Conservation (phyloP, 2,888 invertebrate genomes). For the Branchipolynoe longqiensis region DNA sequence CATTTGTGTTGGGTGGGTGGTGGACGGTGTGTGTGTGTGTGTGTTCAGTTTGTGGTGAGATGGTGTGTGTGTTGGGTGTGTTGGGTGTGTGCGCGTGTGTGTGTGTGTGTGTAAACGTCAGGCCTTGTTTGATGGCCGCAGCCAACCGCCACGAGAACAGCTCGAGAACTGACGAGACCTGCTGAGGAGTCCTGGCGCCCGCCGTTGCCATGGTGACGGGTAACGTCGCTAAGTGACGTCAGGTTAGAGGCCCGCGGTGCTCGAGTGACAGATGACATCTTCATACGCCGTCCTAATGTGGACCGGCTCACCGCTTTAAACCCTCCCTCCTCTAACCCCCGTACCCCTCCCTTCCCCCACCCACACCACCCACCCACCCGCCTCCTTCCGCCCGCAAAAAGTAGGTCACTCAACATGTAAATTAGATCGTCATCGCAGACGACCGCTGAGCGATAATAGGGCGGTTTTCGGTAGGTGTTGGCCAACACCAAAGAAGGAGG, state of each 20-base stretch:
- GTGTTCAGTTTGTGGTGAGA: too few species aligned
- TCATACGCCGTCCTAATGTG: slow-evolving; percentile 50
- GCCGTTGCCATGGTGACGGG: slow-evolving; percentile 23
- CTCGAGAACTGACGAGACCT: neutral
- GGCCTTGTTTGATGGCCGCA: too few species aligned
- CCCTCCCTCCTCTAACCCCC: neutral
- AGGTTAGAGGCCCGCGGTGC: slow-evolving; percentile 11
- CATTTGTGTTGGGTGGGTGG: too few species aligned
- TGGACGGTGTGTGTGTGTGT: too few species aligned
- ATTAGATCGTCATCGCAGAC: slow-evolving; percentile 4
- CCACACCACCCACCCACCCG: neutral
- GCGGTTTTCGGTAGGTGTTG: neutral
- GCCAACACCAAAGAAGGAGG: neutral
- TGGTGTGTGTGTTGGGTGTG: too few species aligned
- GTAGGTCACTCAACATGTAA: slow-evolving; percentile 48
- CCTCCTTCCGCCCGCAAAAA: neutral
- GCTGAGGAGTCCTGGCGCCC: neutral
- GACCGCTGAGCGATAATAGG: neutral
- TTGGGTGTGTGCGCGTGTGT: too few species aligned
- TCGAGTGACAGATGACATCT: slow-evolving; percentile 53
- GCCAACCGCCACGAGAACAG: too few species aligned
- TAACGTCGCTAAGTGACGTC: slow-evolving; percentile 50
- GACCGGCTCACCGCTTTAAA: slow-evolving; percentile 31
- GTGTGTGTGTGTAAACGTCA: too few species aligned
- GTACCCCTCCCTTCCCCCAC: neutral